phyloP scores from a whole-genome alignment of 1,140 invertebrate species.

The Phocides pigmalion region DNA sequence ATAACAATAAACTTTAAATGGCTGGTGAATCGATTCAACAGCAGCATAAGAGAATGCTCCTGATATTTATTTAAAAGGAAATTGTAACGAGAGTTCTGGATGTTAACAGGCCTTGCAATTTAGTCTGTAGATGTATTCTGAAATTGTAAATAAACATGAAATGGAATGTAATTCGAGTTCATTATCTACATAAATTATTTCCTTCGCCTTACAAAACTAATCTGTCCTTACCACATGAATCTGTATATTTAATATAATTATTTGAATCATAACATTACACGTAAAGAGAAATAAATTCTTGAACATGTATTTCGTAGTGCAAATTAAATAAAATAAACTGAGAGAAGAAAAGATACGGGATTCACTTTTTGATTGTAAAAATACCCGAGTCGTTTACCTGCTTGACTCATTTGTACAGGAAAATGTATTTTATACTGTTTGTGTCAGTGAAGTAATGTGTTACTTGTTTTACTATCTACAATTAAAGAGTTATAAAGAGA shows the following conservation, averaged over 20 bases:
- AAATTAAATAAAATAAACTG: slow-evolving; percentile 3
- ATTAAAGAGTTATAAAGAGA: background rate
- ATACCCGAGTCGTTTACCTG: slow-evolving; percentile 38
- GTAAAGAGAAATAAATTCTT: background rate
- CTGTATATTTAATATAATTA: background rate
- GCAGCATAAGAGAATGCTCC: no score
- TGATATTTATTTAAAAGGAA: no score
- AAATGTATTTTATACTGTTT: slow-evolving; percentile 4
- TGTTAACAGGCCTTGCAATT: no score
- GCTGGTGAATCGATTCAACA: no score
- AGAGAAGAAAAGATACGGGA: slow-evolving; percentile 3
- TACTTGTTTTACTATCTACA: background rate
- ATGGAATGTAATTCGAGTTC: no score
- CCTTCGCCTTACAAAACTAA: no score
- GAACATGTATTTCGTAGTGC: background rate
- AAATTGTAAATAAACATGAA: no score
- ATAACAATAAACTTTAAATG: no score
- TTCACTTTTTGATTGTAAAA: slow-evolving; percentile 17
- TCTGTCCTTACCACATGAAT: no score
- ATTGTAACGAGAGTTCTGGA: no score
- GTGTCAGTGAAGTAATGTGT: background rate
- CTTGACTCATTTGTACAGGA: slow-evolving; percentile 42
- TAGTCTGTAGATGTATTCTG: no score
- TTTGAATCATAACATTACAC: background rate
- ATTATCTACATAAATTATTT: no score